phyloP scores from a whole-genome alignment of 2,113 vertebrate genomes.

The Ariopsis seemanni region DNA sequence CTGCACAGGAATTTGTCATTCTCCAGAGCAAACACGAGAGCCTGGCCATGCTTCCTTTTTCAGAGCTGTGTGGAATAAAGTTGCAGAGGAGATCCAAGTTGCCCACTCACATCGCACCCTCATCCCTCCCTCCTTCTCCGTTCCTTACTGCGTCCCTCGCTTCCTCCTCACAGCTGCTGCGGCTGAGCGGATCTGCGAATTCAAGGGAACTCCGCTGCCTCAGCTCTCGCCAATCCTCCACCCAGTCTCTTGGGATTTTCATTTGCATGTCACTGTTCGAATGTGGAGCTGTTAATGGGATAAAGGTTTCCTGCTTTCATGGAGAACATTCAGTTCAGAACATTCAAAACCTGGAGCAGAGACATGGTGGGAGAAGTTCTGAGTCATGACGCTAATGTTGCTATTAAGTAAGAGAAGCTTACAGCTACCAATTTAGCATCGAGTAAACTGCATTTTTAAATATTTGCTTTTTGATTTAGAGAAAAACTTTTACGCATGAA shows the following conservation, averaged over 20 bases:
- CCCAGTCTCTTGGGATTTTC: constrained; percentile 25
- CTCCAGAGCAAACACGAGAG: constrained; percentile 24
- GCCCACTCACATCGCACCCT: neutral
- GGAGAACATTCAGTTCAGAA: neutral
- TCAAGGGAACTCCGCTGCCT: constrained; percentile 21
- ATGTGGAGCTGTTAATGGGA: neutral
- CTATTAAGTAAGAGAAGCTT: neutral
- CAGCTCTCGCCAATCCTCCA: constrained; percentile 15
- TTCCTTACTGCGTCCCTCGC: neutral
- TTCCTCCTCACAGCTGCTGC: constrained; percentile 9
- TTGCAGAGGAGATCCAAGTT: constrained; percentile 8
- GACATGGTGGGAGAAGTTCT: neutral
- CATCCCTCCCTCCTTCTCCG: neutral
- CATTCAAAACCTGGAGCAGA: neutral
- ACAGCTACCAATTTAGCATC: neutral
- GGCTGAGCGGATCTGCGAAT: neutral
- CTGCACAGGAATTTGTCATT: constrained; percentile 23
- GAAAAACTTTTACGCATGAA: neutral
- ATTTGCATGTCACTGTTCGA: constrained; percentile 1
- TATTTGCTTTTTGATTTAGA: neutral
- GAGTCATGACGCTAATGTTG: neutral
- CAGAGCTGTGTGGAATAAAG: neutral
- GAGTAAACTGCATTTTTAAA: neutral
- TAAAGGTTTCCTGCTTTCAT: neutral
- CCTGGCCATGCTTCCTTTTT: constrained; percentile 4